Conservation (phyloP, 2,888 invertebrate genomes). For the Cerceris rybyensis region DNA sequence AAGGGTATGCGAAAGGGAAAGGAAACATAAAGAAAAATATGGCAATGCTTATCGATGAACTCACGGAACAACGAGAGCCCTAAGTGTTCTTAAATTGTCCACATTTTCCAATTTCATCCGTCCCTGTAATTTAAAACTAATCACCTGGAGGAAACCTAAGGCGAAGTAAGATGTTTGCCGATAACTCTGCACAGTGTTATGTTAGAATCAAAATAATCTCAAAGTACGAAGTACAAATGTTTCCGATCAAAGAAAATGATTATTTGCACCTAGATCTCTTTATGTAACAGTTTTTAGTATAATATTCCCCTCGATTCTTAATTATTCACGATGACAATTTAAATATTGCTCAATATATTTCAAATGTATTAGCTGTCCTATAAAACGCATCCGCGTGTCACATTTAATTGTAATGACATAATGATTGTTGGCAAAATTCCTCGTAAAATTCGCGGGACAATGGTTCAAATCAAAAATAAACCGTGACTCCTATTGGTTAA, state of each 20-base stretch:
- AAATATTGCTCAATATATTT: conserved; percentile 7
- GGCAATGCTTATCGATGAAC: neutral
- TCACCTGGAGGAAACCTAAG: too few species aligned
- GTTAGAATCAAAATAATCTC: too few species aligned
- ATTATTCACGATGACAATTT: neutral
- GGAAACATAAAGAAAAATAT: conserved; percentile 20
- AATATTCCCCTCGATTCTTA: neutral
- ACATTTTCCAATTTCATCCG: too few species aligned
- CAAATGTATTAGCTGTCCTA: conserved; percentile 6
- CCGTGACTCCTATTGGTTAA: conserved; percentile 11
- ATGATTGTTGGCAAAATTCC: conserved; percentile 30
- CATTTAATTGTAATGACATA: conserved; percentile 31
- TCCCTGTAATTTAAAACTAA: too few species aligned
- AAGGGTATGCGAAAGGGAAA: conserved; percentile 45
- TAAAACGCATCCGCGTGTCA: conserved; percentile 4
- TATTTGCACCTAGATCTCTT: too few species aligned
- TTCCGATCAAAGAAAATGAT: too few species aligned
- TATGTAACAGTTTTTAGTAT: neutral
- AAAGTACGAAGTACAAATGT: too few species aligned
- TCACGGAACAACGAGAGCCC: neutral
- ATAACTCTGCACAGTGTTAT: too few species aligned
- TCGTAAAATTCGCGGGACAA: conserved; percentile 37
- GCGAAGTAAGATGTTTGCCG: too few species aligned
- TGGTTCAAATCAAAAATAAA: conserved; percentile 26
- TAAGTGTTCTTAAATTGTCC: neutral